Base-by-base conservation (phyloP, 2,113 vertebrate species). In the Megalops atlanticus region DNA sequence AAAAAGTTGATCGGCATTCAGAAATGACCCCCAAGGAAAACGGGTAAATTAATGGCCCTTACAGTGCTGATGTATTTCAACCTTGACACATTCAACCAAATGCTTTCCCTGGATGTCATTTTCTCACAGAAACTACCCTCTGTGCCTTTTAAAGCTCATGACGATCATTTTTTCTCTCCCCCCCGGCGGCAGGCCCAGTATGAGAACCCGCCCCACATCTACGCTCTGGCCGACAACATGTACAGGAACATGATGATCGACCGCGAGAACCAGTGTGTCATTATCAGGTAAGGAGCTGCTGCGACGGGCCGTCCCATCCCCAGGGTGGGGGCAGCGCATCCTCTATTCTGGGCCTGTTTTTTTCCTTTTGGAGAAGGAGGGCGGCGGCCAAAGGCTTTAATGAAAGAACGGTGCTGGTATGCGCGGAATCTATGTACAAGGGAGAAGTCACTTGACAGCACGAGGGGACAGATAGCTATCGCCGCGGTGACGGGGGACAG, bases 181-280 rank as follows among this genome's bases (percentile, higher is more conserved):
- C 76, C 33, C 77, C 58, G 43, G 85, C 80, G 77, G 52, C 86
- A 98, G 97, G 97, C 97, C 40, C 97, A 97, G 72, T 99, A 99
- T 91, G 98, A 99, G 91, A 99, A 99, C 81, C 98, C 98, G 69
- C 98, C 98, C 39, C 98, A 99, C 86, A 98, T 99, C 92, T 99
- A 99, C 38, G 98, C 97, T 71, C 95, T 99, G 81, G 96, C 98
- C 15, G 98, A 99, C 88, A 97, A 95, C 87, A 98, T 99, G 98
- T 99, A 97, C 94, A 94, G 97, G 87, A 99, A 99, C 89, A 99
- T 99, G 98, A 97, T 99, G 89, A 99, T 99, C 64, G 98, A 99
- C 89, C 90, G 96, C 79, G 98, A 99, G 91, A 98, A 98, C 90
- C 98, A 99, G 45, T 99, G 98, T 84, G 98, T 99, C 91, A 99